phyloP scores from a whole-genome alignment of 2,797 vertebrate species.

The Acanthiza pusilla region DNA sequence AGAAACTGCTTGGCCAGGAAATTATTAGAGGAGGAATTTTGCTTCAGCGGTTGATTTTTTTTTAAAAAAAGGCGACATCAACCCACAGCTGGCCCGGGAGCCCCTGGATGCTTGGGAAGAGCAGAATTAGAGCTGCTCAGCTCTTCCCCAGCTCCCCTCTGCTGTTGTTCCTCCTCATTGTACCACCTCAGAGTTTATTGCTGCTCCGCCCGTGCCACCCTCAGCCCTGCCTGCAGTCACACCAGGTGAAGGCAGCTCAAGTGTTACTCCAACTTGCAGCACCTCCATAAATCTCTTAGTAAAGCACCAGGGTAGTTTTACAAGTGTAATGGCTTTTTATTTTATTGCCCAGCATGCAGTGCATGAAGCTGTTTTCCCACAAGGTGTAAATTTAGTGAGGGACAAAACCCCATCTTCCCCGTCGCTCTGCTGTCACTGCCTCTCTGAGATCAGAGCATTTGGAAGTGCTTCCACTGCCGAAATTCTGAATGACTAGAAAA shows the following conservation, averaged over 20 bases:
- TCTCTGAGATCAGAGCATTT: background rate
- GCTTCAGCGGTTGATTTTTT: background rate
- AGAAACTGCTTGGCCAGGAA: background rate
- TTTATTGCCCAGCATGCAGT: slow-evolving; percentile 31
- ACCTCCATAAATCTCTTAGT: slow-evolving; percentile 32
- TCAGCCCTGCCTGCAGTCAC: slow-evolving; percentile 5
- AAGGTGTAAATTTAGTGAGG: background rate
- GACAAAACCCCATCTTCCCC: background rate
- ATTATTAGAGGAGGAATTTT: background rate
- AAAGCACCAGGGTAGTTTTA: slow-evolving; percentile 11
- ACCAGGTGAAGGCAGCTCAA: slow-evolving; percentile 33
- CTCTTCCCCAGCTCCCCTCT: background rate
- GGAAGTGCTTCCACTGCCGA: background rate
- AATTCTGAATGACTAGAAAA: background rate
- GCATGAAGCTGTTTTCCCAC: slow-evolving; percentile 17
- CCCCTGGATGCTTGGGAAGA: background rate
- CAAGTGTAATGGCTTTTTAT: slow-evolving; percentile 31
- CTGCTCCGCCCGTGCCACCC: background rate
- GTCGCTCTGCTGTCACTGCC: background rate
- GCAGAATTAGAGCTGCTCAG: background rate
- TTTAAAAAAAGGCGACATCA: background rate
- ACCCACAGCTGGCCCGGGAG: background rate
- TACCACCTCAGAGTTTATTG: background rate
- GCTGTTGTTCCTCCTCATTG: background rate
- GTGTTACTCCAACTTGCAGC: slow-evolving; percentile 19